A percentile compares a stretch with the other conserved stretches of the same genome.
Evolutionary conservation across 2,888 invertebrate genomes (phyloP).

Genomic region (Cotesia congregata): DNA sequence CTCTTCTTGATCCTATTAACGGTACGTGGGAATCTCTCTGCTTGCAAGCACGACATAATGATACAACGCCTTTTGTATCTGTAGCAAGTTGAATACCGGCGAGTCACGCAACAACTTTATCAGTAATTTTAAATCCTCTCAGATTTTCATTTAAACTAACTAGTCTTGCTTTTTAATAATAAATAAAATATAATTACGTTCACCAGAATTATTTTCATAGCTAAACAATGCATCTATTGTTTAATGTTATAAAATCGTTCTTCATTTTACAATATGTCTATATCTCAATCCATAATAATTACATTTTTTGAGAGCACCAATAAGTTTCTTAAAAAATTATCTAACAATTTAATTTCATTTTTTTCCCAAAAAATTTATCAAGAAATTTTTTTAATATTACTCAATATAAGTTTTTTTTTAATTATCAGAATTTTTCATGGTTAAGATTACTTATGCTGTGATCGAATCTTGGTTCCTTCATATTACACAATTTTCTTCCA

Average conservation of each 20-base stretch:
- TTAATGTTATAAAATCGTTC: no score
- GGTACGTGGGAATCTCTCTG: background rate
- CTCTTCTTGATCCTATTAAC: background rate
- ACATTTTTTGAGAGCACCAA: no score
- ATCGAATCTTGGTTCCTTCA: no score
- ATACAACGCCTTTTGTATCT: background rate
- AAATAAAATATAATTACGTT: background rate
- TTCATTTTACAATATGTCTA: no score
- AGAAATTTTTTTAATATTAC: no score
- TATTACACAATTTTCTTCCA: background rate
- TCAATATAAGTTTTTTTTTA: no score
- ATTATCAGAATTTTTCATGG: no score
- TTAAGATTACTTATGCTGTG: no score
- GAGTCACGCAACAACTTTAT: constrained; percentile 19
- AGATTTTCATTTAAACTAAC: constrained; percentile 15
- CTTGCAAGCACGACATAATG: background rate
- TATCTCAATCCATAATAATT: no score
- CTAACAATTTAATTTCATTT: no score
- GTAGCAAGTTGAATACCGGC: background rate
- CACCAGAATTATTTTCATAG: background rate
- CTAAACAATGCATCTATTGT: background rate
- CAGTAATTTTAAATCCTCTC: constrained; percentile 10
- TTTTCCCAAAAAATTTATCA: no score
- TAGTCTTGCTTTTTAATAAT: constrained; percentile 11
- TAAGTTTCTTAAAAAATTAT: no score